A percentile compares a stretch with the other conserved stretches of the same genome.
phyloP scores from a whole-genome alignment of 2,888 invertebrate species.

The Hemistola chrysoprasaria region DNA sequence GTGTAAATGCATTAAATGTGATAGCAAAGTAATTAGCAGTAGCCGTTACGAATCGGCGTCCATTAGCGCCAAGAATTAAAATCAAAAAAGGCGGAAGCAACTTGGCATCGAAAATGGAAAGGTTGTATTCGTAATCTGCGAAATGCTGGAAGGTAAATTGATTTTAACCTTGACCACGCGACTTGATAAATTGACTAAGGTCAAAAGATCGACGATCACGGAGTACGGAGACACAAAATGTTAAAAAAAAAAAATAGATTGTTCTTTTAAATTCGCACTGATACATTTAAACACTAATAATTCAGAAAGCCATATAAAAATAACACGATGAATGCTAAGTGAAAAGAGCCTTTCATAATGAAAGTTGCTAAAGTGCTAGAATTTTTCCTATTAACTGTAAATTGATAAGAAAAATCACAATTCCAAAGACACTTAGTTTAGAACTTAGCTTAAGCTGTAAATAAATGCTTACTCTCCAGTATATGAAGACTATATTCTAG shows the following conservation, averaged over 20 bases:
- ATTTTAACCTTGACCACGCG: conserved; percentile 15
- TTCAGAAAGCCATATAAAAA: too few relatives aligned
- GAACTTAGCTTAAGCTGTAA: too few relatives aligned
- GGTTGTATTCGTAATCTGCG: conserved; percentile 5
- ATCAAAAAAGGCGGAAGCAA: conserved; percentile 1
- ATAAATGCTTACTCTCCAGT: too few relatives aligned
- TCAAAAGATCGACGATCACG: conserved; percentile 12
- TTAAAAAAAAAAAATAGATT: background rate
- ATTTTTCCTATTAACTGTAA: too few relatives aligned
- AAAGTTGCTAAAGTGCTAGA: too few relatives aligned
- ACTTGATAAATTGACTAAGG: conserved; percentile 15
- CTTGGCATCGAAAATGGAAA: background rate
- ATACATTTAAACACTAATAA: too few relatives aligned
- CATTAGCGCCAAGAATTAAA: background rate
- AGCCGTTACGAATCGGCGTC: background rate
- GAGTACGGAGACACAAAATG: conserved; percentile 7
- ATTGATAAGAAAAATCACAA: too few relatives aligned
- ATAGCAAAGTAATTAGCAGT: background rate
- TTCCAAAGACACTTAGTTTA: too few relatives aligned
- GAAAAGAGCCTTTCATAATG: too few relatives aligned
- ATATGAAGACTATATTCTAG: too few relatives aligned
- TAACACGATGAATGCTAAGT: too few relatives aligned
- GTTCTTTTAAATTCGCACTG: too few relatives aligned
- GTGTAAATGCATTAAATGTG: background rate
- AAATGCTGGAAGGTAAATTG: conserved; percentile 13